phyloP scores from a whole-genome alignment of 2,113 vertebrate species.

The Neopipo cinnamomea region DNA sequence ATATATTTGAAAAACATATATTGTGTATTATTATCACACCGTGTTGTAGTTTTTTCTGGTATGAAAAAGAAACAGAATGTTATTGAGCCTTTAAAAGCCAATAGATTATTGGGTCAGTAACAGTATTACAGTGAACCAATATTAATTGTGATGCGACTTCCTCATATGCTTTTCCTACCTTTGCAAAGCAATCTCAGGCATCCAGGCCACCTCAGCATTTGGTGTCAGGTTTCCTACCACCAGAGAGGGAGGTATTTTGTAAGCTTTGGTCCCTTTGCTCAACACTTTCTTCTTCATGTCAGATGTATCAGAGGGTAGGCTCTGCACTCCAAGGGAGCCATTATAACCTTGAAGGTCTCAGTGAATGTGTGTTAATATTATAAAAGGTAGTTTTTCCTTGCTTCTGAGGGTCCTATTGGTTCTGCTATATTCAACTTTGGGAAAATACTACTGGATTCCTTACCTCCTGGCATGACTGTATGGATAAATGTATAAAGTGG shows the following conservation, averaged over 20 bases:
- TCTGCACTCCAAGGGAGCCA: neutral
- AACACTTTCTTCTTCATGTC: neutral
- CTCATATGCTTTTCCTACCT: neutral
- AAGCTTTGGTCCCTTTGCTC: neutral
- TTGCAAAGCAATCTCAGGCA: neutral
- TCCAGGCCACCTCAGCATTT: fast-evolving
- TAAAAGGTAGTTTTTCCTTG: neutral
- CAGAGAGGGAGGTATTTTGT: neutral
- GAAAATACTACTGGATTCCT: neutral
- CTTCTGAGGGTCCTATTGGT: neutral
- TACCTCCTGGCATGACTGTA: neutral
- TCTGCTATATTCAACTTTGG: neutral
- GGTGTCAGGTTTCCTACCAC: neutral
- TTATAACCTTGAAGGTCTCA: neutral
- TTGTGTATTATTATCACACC: neutral
- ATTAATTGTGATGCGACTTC: neutral
- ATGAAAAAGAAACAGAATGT: neutral
- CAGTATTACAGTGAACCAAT: neutral
- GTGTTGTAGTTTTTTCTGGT: neutral
- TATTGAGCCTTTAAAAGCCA: neutral
- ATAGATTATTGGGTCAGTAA: neutral
- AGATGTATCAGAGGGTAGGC: neutral
- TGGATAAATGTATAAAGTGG: neutral
- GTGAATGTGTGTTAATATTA: neutral
- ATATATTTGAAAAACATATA: neutral